Conservation (phyloP, 2,797 vertebrate species). For the Sebastes baramenuke region DNA sequence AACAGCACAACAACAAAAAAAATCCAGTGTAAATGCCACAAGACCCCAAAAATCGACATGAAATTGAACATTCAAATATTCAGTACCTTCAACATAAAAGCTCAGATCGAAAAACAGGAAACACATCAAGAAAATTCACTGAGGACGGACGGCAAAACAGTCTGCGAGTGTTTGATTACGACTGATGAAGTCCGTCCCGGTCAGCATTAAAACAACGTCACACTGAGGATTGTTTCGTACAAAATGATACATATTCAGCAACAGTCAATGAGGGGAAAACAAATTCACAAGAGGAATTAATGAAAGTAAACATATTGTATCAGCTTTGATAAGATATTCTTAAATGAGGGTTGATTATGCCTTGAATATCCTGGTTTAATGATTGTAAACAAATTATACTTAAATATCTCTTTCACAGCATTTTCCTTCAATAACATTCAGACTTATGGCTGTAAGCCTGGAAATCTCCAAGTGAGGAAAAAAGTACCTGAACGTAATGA, state of each 20-base stretch:
- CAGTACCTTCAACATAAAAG: conserved; percentile 30
- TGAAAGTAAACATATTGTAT: conserved; percentile 14
- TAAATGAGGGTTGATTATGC: not conserved
- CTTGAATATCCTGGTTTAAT: conserved; percentile 6
- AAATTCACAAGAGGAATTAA: not conserved
- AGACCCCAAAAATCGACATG: not conserved
- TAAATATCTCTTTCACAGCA: conserved; percentile 4
- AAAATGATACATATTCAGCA: conserved; percentile 11
- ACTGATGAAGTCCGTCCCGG: not conserved
- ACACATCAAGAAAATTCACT: not conserved
- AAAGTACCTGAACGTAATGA: not conserved
- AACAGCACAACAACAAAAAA: conserved; percentile 7
- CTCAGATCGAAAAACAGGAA: not conserved
- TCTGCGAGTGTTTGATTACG: not conserved
- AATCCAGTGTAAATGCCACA: conserved; percentile 4
- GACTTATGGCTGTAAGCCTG: conserved; percentile 1
- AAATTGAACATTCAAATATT: conserved; percentile 49
- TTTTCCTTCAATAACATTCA: not conserved
- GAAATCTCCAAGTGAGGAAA: not conserved
- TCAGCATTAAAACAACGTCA: not conserved
- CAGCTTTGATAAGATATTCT: not conserved
- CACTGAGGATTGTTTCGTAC: conserved; percentile 15
- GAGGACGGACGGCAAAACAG: not conserved
- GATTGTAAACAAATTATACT: conserved; percentile 35
- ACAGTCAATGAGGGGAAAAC: conserved; percentile 7